Conservation (phyloP, 2,113 vertebrate species). For the Thymallus thymallus region DNA sequence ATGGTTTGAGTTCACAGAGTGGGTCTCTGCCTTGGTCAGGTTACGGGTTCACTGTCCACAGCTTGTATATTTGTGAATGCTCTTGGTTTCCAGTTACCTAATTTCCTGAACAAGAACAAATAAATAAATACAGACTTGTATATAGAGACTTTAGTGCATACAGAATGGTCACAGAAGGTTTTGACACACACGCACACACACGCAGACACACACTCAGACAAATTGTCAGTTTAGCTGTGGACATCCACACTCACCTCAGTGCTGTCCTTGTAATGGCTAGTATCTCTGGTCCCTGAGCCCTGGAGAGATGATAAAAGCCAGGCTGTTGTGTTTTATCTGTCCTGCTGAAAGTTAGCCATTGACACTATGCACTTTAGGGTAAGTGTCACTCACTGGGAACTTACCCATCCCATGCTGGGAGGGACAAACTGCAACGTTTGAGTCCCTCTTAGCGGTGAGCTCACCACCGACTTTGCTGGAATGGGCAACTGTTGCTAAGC, state of each 20-base stretch:
- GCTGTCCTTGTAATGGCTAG: constrained; percentile 72
- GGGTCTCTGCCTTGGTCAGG: constrained; percentile 54
- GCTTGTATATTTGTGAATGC: constrained; percentile 72
- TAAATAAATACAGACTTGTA: constrained; percentile 64
- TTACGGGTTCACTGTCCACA: constrained; percentile 64
- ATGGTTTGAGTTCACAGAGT: constrained; percentile 28
- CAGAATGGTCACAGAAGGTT: constrained; percentile 4
- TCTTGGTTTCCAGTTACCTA: constrained; percentile 69
- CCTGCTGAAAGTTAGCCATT: constrained; percentile 77
- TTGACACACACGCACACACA: constrained; percentile 7
- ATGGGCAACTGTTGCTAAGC: constrained; percentile 3
- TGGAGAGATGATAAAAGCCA: constrained; percentile 69
- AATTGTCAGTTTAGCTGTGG: constrained; percentile 22
- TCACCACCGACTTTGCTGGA: background rate
- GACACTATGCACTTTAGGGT: constrained; percentile 79
- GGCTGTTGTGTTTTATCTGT: constrained; percentile 69
- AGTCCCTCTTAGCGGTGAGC: constrained; percentile 1
- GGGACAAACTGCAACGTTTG: constrained; percentile 23
- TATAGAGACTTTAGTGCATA: constrained; percentile 41
- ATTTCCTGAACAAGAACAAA: constrained; percentile 74
- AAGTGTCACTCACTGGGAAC: constrained; percentile 73
- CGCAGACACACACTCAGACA: background rate
- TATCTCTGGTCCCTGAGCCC: constrained; percentile 66
- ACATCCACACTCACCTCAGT: constrained; percentile 63
- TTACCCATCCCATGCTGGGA: constrained; percentile 36